A percentile compares a stretch with the other conserved stretches of the same genome.
Evolutionary conservation across 2,113 vertebrate species (phyloP).

Genomic region (Aegotheles bennettii): DNA sequence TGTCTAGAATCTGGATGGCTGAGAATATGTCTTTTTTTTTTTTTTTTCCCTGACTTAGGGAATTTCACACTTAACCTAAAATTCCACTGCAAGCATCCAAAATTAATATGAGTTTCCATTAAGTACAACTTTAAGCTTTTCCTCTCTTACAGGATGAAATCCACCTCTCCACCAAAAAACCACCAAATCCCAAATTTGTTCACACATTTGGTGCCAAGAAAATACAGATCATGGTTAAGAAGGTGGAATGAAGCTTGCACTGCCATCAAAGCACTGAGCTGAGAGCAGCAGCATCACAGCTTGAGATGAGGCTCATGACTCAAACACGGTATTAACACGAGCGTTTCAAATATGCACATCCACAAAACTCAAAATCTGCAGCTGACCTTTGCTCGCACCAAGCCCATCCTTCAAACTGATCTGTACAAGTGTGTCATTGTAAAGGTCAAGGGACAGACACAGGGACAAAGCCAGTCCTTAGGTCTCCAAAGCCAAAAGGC

Average conservation of each 20-base stretch:
- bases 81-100: not conserved
- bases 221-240: not conserved
- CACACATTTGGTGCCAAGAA: not conserved
- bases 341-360: accelerated
- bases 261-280: not conserved
- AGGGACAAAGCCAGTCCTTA: not conserved
- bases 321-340: not conserved
- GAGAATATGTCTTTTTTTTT: not conserved
- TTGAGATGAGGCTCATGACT: not conserved
- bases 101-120: not conserved
- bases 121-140: not conserved
- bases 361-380: not conserved
- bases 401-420: not conserved
- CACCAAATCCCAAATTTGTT: not conserved
- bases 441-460: not conserved
- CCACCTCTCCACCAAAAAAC: not conserved
- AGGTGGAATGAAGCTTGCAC: not conserved
- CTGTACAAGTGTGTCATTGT: accelerated
- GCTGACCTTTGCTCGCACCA: not conserved
- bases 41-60: not conserved
- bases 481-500: not conserved
- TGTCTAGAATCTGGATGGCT: not conserved
- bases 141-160: not conserved
- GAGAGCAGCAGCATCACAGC: not conserved
- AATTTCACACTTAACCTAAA: not conserved